These are phyloP conservation scores for Pyrrhosoma nymphula DNA, from an alignment of 2,888 invertebrate species.

Conservation along the genomic window DNA sequence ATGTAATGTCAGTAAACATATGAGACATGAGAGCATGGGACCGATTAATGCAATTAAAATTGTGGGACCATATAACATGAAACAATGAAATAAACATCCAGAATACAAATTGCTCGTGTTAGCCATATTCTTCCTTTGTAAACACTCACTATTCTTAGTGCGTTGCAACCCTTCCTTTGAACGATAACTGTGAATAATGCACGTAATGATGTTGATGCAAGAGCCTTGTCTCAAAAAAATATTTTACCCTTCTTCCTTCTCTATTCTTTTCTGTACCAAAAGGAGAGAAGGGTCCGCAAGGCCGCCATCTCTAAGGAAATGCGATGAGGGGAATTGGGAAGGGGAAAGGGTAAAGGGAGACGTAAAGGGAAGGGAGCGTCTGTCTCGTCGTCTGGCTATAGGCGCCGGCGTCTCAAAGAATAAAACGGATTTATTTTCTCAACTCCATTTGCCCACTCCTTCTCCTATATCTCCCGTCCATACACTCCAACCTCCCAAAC, in stretches of 20 bases:
- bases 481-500: slow-evolving; percentile 15
- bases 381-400: slow-evolving; percentile 63
- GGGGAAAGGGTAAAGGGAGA: neutral
- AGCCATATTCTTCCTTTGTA: neutral
- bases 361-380: slow-evolving; percentile 38
- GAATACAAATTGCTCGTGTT: too few relatives aligned
- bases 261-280: slow-evolving; percentile 11
- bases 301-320: slow-evolving; percentile 9
- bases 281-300: neutral
- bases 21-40: too few relatives aligned
- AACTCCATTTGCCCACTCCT: slow-evolving; percentile 19
- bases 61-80: too few relatives aligned
- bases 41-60: too few relatives aligned
- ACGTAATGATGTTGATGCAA: slow-evolving; percentile 10
- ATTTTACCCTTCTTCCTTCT: neutral
- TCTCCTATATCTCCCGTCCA: neutral
- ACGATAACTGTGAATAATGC: slow-evolving; percentile 30
- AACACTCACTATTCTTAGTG: neutral
- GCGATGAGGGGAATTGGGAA: neutral
- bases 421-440: slow-evolving; percentile 64
- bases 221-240: slow-evolving; percentile 23
- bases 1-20: too few relatives aligned
- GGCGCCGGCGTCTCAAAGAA: slow-evolving; percentile 65
- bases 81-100: too few relatives aligned
- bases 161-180: neutral